These are phyloP conservation scores for Caenorhabditis parvicauda DNA, from an alignment of 2,888 invertebrate genomes.

Conservation along the genomic window DNA sequence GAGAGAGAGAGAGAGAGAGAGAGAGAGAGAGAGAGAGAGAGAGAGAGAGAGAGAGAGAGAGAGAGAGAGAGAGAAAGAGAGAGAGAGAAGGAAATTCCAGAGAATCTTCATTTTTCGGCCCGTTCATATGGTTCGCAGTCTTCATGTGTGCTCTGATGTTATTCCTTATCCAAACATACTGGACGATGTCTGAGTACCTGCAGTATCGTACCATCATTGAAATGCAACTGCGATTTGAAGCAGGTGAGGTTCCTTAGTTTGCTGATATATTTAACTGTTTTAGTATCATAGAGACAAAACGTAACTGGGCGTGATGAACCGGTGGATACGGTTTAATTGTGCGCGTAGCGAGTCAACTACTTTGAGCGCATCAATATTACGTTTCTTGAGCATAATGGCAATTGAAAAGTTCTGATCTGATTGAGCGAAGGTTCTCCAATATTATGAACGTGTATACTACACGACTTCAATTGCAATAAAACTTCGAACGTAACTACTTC, in stretches of 20 bases:
- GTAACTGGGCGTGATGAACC: neutral
- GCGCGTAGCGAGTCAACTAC: no score
- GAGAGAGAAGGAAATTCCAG: slow-evolving; percentile 24
- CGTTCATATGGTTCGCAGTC: slow-evolving; percentile 34
- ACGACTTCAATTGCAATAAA: no score
- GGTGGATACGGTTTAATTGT: no score
- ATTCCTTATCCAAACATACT: slow-evolving; percentile 61
- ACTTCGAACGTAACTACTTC: no score
- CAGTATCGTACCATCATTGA: slow-evolving; percentile 61
- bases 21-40: neutral
- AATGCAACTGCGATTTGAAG: slow-evolving; percentile 62
- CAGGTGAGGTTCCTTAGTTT: slow-evolving; percentile 31
- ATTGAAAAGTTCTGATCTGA: no score
- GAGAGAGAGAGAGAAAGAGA: neutral
- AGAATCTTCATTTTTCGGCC: slow-evolving; percentile 56
- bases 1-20: slow-evolving; percentile 27
- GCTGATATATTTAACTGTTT: neutral
- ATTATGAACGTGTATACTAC: no score
- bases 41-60: slow-evolving; percentile 28
- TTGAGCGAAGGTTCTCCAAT: no score
- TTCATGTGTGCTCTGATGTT: slow-evolving; percentile 54
- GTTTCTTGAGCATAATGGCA: no score
- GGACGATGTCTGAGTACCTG: slow-evolving; percentile 60
- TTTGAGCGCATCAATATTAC: no score
- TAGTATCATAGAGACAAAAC: neutral